These are phyloP conservation scores for Acrobasis consociella DNA, from an alignment of 2,888 invertebrate species.

Conservation along the genomic window DNA sequence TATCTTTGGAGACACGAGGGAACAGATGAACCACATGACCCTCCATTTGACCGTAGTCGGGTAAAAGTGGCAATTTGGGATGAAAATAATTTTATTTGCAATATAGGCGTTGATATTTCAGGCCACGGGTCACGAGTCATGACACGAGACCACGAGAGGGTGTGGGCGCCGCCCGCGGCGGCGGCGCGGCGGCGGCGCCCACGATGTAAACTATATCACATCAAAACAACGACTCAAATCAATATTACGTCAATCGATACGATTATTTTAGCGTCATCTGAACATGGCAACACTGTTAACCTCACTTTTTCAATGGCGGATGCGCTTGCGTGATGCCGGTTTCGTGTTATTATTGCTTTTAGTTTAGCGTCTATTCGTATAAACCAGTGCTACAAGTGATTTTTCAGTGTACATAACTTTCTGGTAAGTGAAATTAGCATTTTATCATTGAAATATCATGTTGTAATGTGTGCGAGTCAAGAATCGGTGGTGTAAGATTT, in stretches of 20 bases:
- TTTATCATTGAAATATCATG: slow-evolving; percentile 18
- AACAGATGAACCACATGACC: too few relatives aligned
- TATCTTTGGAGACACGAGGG: too few relatives aligned
- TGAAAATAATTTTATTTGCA: too few relatives aligned
- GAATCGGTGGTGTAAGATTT: slow-evolving; percentile 40
- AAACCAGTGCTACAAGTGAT: slow-evolving; percentile 55
- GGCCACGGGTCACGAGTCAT: too few relatives aligned
- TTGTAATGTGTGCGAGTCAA: slow-evolving; percentile 26
- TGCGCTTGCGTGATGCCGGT: slow-evolving; percentile 83
- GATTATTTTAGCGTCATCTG: slow-evolving; percentile 28
- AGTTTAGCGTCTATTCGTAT: slow-evolving; percentile 71
- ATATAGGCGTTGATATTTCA: too few relatives aligned
- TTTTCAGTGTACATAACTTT: slow-evolving; percentile 45
- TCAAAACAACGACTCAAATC: background rate
- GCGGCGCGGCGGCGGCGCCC: too few relatives aligned
- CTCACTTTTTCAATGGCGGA: slow-evolving; percentile 73
- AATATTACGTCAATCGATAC: slow-evolving; percentile 10
- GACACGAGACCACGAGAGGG: too few relatives aligned
- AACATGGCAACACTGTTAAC: slow-evolving; percentile 52
- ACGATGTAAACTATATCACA: background rate
- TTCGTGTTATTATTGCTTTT: slow-evolving; percentile 72
- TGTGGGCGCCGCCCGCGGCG: too few relatives aligned
- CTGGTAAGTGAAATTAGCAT: slow-evolving; percentile 48
- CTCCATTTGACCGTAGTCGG: too few relatives aligned
- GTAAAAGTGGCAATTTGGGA: too few relatives aligned